Evolutionary conservation across 2,113 vertebrate species (phyloP).

Genomic region (Ictalurus punctatus): DNA sequence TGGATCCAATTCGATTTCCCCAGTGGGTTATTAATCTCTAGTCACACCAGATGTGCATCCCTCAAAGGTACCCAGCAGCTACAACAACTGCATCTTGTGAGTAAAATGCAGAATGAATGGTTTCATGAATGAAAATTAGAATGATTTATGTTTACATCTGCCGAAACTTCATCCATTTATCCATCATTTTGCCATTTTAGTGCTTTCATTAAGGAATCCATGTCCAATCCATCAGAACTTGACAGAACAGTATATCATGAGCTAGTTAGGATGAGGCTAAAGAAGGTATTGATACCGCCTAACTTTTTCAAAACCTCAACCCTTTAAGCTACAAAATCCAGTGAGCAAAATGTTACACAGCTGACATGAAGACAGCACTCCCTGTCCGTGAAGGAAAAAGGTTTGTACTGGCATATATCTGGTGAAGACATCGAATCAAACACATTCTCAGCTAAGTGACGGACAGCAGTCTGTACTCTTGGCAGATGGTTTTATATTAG

Average conservation of each 20-base stretch:
- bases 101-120: conserved; percentile 18
- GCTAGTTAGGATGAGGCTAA: not conserved
- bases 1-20: conserved; percentile 50
- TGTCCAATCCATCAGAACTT: not conserved
- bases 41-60: conserved; percentile 39
- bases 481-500: not conserved
- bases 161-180: not conserved
- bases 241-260: not conserved
- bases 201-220: not conserved
- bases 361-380: not conserved
- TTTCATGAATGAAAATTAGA: conserved; percentile 8
- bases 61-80: conserved; percentile 10
- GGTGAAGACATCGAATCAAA: not conserved
- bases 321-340: not conserved
- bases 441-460: not conserved
- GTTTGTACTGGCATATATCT: not conserved
- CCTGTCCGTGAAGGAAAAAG: not conserved
- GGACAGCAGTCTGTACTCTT: not conserved
- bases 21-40: conserved; percentile 51
- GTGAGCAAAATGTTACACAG: not conserved
- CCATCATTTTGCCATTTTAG: conserved; percentile 14
- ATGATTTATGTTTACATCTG: not conserved
- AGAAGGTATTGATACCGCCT: not conserved
- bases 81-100: conserved; percentile 34
- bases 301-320: not conserved